Evolutionary conservation across 2,888 invertebrate genomes (phyloP), one percentile per base, ranked within the genome.

Genomic region (Leucoma salicis): DNA sequence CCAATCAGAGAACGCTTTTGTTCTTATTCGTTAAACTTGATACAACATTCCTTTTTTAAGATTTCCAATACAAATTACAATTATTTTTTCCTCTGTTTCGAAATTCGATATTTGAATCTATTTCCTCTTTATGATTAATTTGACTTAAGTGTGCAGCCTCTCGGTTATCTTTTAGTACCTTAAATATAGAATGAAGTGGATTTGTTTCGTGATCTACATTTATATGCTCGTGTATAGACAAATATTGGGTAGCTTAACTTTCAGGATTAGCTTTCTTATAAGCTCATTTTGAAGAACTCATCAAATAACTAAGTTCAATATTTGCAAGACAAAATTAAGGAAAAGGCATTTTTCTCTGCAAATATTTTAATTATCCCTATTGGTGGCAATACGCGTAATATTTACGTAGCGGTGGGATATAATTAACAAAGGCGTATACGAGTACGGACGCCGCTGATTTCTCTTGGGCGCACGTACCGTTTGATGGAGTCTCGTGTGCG

Each of bases 371-470:
- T 63, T 57, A 55, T 56, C 54, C 56, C 31, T 31, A 29, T 13
- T 13, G 14, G 14, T 29, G 15, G 46, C 43, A 43, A 42, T 53
- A 42, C 42, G 33, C 35, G 46, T 42, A 44, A 63, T 61, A 63
- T 59, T 52, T 57, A 56, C 56, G 54, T 46, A 57, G 51, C 60
- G 35, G 50, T 42, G 57, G 41, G 44, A 46, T 39, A 56, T 74
- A 74, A 74, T 75, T 74, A 74, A 63, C 59, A 50, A 53, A 50
- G 59, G 56, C 60, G 67, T 72, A 82, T 74, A 80, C 78, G 72
- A 72, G 65, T 66, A 80, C 78, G 72, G 73, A 66, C 67, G 49
- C 59, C 61, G 56, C 63, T 82, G 82, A 83, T 83, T 82, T 83
- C 82, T 82, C 82, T 66, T 63, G 81, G 82, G 82, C 27, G 27